Evolutionary conservation across 2,113 vertebrate genomes (phyloP).

Genomic region (Crotophaga sulcirostris): DNA sequence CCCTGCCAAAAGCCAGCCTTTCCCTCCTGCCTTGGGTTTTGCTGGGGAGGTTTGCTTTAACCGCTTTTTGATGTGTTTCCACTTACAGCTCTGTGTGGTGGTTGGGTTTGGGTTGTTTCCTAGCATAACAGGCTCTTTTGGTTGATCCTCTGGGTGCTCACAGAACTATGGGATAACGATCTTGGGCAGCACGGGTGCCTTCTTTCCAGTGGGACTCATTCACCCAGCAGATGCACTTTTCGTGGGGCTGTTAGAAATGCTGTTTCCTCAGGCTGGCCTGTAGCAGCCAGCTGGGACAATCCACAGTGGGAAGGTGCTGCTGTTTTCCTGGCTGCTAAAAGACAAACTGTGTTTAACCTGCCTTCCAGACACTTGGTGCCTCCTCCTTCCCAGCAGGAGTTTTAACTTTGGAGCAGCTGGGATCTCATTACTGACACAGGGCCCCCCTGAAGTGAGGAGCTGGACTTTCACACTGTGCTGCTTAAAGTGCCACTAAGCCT

Average conservation of each 20-base stretch:
- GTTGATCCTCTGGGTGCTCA: conserved; percentile 29
- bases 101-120: conserved; percentile 28
- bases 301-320: not conserved
- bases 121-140: conserved; percentile 13
- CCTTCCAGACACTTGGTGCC: fast-evolving
- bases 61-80: conserved; percentile 75
- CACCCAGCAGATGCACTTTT: not conserved
- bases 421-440: fast-evolving
- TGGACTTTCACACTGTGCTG: not conserved
- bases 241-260: not conserved
- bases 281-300: not conserved
- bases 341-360: not conserved
- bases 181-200: conserved; percentile 55
- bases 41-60: conserved; percentile 71
- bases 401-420: not conserved
- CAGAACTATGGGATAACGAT: not conserved
- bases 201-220: not conserved
- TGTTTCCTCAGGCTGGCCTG: not conserved
- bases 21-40: conserved; percentile 72
- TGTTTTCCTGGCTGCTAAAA: not conserved
- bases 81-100: conserved; percentile 69
- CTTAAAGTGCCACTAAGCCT: not conserved
- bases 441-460: not conserved
- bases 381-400: not conserved
- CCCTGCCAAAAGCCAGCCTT: conserved; percentile 75